A percentile compares a stretch with the other conserved stretches of the same genome.
Conservation (phyloP, 2,888 invertebrate genomes). For the Lampropteryx suffumata region DNA sequence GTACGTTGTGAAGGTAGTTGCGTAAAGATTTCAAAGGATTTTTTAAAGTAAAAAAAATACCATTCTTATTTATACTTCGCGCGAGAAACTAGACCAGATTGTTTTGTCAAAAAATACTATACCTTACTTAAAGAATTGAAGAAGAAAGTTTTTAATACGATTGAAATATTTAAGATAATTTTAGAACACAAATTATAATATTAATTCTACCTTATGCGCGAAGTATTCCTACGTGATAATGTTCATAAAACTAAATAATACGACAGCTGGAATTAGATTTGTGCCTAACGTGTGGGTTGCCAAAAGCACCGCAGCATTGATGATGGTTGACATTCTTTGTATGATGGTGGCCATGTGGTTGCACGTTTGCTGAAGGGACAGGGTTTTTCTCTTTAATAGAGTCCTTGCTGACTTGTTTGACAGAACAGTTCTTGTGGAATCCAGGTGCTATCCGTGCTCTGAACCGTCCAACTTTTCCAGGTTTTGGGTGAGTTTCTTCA, state of each 20-base stretch:
- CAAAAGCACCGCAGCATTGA: conserved; percentile 78
- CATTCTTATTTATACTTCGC: no score
- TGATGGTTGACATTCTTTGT: conserved; percentile 75
- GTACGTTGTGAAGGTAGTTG: conserved; percentile 18
- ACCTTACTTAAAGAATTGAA: no score
- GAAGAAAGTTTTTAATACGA: no score
- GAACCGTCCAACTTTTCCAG: conserved; percentile 68
- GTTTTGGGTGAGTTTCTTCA: conserved; percentile 53
- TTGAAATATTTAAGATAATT: no score
- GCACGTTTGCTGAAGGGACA: conserved; percentile 46
- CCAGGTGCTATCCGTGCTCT: conserved; percentile 69
- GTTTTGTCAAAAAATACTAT: no score
- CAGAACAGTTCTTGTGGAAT: conserved; percentile 53
- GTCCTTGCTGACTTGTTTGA: conserved; percentile 55
- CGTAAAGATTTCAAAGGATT: background rate
- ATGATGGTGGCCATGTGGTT: conserved; percentile 72
- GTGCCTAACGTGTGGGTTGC: conserved; percentile 74
- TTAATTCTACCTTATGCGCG: background rate
- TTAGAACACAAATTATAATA: no score
- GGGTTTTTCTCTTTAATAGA: conserved; percentile 55
- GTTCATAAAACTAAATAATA: conserved; percentile 54
- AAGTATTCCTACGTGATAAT: conserved; percentile 6
- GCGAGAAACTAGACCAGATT: no score
- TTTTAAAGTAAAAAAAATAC: no score
- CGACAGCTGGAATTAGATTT: conserved; percentile 71